Evolutionary conservation across 2,797 vertebrate genomes (phyloP), one percentile per base, ranked within the genome.

Genomic region (Enteromius anoplus): DNA sequence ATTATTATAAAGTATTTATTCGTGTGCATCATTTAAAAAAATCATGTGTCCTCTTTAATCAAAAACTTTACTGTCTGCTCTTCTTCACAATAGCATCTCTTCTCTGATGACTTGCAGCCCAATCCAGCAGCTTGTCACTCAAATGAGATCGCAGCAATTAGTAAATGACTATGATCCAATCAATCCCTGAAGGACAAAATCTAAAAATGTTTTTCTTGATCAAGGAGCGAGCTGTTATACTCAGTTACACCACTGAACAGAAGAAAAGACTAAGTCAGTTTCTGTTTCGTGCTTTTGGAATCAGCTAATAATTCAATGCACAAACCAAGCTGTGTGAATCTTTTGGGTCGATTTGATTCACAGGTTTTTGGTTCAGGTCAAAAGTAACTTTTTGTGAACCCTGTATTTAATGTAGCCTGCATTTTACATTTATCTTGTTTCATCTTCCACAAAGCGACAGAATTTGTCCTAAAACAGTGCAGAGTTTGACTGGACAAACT

Each of bases 401-500:
- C 32, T 65, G 21, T 7, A 23, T 55, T 55, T 55, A 14, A 53
- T 53, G 71, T n/a, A 37, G 49, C 53, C 32, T 75, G 32, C 5
- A 32, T 51, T 55, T 34, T n/a, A 53, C 11, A 32, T 55, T 55
- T n/a, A 73, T 21, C 29, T 53, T 32, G 47, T 53, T 73, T 73
- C 19, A 73, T 34, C 26, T 34, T 73, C 29, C 6, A 53, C 29
- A 34, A 73, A 73, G 47, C 0, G 17, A 34, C 9, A 51, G 17
- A 21, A 73, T 55, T 37, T 55, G 29, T 37, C 11, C 19, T 11
- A n/a, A 73, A 55, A 73, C 37, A 15, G 21, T 12, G 19, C 9
- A 73, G 71, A 37, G 49, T 75, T 75, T 55, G 32, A 65, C 72
- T 37, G 72, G 21, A 55, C 49, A 55, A 55, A 40, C 21, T 15